phyloP scores from a whole-genome alignment of 2,888 invertebrate species.

The Cerastis leucographa region DNA sequence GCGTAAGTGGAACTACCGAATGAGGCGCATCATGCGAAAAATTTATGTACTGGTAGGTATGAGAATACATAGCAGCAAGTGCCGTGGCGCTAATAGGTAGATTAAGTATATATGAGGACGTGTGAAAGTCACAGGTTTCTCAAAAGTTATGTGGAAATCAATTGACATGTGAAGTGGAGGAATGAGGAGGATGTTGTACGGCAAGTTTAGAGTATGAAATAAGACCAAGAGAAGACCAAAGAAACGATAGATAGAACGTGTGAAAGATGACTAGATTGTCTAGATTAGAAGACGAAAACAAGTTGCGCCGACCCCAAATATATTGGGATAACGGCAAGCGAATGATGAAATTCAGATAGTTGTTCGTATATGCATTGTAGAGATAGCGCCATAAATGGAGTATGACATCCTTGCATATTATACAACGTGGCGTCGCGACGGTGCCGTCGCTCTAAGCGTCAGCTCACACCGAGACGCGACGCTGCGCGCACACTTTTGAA shows the following conservation, averaged over 20 bases:
- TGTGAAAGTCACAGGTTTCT: neutral
- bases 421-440: neutral
- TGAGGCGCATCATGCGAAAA: neutral
- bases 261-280: neutral
- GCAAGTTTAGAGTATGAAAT: neutral
- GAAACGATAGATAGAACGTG: neutral
- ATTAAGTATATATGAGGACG: neutral
- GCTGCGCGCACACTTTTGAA: too few species aligned
- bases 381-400: slow-evolving; percentile 1
- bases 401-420: neutral
- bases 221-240: neutral
- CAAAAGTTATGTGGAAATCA: neutral
- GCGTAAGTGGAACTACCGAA: neutral
- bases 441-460: neutral
- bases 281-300: too few species aligned
- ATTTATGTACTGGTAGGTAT: too few species aligned
- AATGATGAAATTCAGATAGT: neutral
- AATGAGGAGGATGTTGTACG: neutral
- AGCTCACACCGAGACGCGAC: too few species aligned
- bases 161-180: neutral
- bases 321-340: neutral
- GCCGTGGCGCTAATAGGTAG: neutral
- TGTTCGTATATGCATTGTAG: neutral
- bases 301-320: neutral
- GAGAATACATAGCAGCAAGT: neutral